Evolutionary conservation across 2,113 vertebrate genomes (phyloP).

Genomic region (Callospermophilus lateralis): DNA sequence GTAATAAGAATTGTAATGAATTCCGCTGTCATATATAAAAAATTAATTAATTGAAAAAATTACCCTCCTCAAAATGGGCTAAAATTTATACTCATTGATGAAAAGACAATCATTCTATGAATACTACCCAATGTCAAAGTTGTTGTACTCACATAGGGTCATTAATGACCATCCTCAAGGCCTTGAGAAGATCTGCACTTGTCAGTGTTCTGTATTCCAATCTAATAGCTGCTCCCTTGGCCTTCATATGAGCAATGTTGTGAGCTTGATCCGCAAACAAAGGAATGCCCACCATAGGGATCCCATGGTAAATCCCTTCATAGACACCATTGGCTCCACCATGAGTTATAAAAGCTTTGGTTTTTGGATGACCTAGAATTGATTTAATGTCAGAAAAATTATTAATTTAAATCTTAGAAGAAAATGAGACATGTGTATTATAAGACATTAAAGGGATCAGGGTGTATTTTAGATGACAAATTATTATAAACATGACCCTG

Average conservation of each 20-base stretch:
- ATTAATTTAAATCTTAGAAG: not conserved
- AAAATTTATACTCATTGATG: fast-evolving
- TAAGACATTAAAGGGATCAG: not conserved
- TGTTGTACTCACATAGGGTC: conserved; percentile 88
- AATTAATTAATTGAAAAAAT: not conserved
- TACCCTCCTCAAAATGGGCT: not conserved
- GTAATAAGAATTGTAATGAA: no score
- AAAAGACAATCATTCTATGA: not conserved
- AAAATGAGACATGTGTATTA: not conserved
- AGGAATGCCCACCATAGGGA: conserved; percentile 92
- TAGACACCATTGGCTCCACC: conserved; percentile 93
- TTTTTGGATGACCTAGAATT: conserved; percentile 89
- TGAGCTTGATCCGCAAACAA: conserved; percentile 90
- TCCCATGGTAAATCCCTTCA: conserved; percentile 91
- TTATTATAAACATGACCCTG: not conserved
- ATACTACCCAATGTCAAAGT: not conserved
- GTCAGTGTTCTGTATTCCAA: conserved; percentile 87
- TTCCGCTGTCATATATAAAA: no score
- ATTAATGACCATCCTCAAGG: conserved; percentile 89
- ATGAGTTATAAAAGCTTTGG: conserved; percentile 92
- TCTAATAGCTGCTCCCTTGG: conserved; percentile 88
- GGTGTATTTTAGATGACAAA: not conserved
- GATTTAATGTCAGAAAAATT: fast-evolving
- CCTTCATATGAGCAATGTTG: conserved; percentile 88
- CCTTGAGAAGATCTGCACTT: conserved; percentile 73